These are phyloP conservation scores for Cotesia glomerata DNA, from an alignment of 1,140 invertebrate genomes.

Conservation along the genomic window DNA sequence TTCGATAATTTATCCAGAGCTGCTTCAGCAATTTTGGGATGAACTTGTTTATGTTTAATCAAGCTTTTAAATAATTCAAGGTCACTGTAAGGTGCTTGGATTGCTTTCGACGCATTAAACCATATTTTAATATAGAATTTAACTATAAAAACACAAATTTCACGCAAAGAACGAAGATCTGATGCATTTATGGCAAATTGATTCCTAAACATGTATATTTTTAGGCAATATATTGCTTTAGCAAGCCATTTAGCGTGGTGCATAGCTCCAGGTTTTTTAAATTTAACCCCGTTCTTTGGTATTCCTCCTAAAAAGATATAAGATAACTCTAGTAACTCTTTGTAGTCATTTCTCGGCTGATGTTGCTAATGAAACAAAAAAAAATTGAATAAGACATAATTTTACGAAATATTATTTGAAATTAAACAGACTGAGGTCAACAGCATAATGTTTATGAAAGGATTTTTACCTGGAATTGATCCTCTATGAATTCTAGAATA, in stretches of 20 bases:
- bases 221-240: slow-evolving; percentile 32
- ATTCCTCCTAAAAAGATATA: too few species aligned
- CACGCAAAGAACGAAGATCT: neutral
- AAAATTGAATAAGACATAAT: too few species aligned
- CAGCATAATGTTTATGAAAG: too few species aligned
- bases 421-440: too few species aligned
- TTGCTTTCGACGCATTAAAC: neutral
- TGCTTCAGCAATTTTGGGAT: slow-evolving; percentile 23
- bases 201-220: slow-evolving; percentile 33
- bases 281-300: too few species aligned
- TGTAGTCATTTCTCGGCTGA: too few species aligned
- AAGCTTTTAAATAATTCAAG: slow-evolving; percentile 3
- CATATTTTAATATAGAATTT: slow-evolving; percentile 9
- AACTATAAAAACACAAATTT: slow-evolving; percentile 15
- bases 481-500: neutral
- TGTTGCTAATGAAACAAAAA: too few species aligned
- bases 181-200: slow-evolving; percentile 14
- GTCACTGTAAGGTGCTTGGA: slow-evolving; percentile 8
- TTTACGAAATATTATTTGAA: too few species aligned
- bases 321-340: too few species aligned
- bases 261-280: too few species aligned
- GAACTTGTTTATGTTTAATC: slow-evolving; percentile 17
- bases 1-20: slow-evolving; percentile 32
- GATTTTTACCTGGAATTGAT: slow-evolving; percentile 1
- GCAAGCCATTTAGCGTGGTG: slow-evolving; percentile 25